phyloP scores from a whole-genome alignment of 2,797 vertebrate species.

The Acanthiza pusilla region DNA sequence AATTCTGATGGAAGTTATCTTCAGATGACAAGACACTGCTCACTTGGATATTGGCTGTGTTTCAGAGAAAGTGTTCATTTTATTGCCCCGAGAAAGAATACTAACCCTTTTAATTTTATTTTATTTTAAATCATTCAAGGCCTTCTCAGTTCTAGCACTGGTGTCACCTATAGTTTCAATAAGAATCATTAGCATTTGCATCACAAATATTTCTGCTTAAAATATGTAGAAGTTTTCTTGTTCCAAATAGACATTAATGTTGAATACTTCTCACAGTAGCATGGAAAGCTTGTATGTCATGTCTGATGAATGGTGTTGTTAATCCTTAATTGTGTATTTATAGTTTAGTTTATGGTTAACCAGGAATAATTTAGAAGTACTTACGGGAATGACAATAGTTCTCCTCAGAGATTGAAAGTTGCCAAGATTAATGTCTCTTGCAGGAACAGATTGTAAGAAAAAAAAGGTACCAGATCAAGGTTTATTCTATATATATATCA shows the following conservation, averaged over 20 bases:
- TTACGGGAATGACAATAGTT: not conserved
- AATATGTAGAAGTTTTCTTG: not conserved
- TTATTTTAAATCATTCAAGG: not conserved
- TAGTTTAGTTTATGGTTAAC: slow-evolving; percentile 20
- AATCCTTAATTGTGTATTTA: slow-evolving; percentile 23
- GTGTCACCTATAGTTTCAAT: not conserved
- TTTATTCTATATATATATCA: not conserved
- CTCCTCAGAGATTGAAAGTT: not conserved
- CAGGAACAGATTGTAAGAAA: not conserved
- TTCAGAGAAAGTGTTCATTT: not conserved
- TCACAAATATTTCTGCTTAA: not conserved
- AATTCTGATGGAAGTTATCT: not conserved
- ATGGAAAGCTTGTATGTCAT: not conserved
- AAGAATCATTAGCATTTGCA: not conserved
- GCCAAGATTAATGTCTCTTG: not conserved
- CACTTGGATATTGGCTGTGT: not conserved
- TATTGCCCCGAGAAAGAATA: not conserved
- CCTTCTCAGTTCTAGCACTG: not conserved
- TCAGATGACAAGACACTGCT: not conserved
- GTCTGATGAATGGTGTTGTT: not conserved
- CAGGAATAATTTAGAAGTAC: not conserved
- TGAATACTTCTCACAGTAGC: not conserved
- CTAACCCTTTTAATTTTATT: not conserved
- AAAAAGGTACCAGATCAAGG: not conserved
- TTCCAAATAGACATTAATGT: not conserved